A percentile compares a stretch with the other conserved stretches of the same genome.
phyloP scores from a whole-genome alignment of 2,797 vertebrate species.

The Harpagifer antarcticus region DNA sequence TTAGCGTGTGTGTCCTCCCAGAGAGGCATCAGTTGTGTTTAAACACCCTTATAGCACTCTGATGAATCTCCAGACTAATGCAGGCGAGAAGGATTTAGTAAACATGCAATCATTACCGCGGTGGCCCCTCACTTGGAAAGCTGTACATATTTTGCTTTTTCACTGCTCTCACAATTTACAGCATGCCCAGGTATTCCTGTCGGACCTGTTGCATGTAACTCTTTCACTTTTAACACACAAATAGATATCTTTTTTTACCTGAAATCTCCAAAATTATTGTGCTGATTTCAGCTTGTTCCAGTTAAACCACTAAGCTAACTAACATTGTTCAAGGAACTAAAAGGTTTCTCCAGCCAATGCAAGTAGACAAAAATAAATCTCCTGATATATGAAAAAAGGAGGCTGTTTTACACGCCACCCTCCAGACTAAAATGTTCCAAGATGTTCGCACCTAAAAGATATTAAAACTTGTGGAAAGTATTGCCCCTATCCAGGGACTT shows the following conservation, averaged over 20 bases:
- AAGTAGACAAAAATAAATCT: too few species aligned
- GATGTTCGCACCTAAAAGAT: too few species aligned
- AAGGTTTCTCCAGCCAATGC: too few species aligned
- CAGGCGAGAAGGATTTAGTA: constrained; percentile 3
- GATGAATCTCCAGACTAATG: background rate
- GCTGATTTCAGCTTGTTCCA: background rate
- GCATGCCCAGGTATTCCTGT: background rate
- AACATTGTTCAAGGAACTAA: too few species aligned
- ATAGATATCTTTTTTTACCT: background rate
- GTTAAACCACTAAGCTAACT: too few species aligned
- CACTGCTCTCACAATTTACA: background rate
- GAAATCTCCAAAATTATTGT: background rate
- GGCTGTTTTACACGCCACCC: too few species aligned
- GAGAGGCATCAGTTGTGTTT: background rate
- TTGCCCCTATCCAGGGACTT: too few species aligned
- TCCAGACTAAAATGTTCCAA: too few species aligned
- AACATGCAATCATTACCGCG: constrained; percentile 3
- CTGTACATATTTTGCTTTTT: background rate
- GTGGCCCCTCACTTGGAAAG: background rate
- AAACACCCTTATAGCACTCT: background rate
- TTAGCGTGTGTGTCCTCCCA: background rate
- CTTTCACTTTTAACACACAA: background rate
- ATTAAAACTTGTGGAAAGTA: too few species aligned
- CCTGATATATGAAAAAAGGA: too few species aligned
- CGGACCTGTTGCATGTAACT: background rate